Conservation (phyloP, 2,797 vertebrate genomes). For the Paguma larvata region DNA sequence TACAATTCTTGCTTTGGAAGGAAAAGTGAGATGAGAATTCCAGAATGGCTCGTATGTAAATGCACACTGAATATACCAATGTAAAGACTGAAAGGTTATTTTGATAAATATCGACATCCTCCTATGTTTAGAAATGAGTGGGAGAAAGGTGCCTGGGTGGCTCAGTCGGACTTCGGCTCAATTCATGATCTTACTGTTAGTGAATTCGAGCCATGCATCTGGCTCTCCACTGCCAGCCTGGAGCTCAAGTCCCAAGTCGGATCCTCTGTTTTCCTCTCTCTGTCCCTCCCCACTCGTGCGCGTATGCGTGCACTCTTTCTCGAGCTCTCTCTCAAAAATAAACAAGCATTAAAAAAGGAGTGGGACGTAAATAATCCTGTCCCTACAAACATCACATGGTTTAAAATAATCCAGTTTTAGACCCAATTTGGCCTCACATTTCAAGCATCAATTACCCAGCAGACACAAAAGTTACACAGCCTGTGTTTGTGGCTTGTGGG, state of each 20-base stretch:
- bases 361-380: neutral
- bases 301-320: too few relatives aligned
- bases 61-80: neutral
- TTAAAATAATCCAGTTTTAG: neutral
- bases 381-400: accelerated
- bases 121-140: neutral
- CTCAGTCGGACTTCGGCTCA: too few relatives aligned
- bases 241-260: too few relatives aligned
- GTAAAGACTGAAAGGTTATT: neutral
- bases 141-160: neutral
- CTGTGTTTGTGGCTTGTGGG: neutral
- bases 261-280: too few relatives aligned
- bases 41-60: neutral
- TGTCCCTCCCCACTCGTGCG: too few relatives aligned
- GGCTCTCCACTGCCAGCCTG: too few relatives aligned
- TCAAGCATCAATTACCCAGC: neutral
- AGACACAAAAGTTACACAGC: neutral
- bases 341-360: neutral
- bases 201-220: too few relatives aligned
- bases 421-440: neutral
- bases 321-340: too few relatives aligned
- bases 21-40: neutral
- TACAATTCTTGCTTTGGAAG: neutral
- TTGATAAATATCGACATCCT: neutral
- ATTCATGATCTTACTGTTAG: too few relatives aligned